phyloP scores from a whole-genome alignment of 2,113 vertebrate species.

The Garra rufa region DNA sequence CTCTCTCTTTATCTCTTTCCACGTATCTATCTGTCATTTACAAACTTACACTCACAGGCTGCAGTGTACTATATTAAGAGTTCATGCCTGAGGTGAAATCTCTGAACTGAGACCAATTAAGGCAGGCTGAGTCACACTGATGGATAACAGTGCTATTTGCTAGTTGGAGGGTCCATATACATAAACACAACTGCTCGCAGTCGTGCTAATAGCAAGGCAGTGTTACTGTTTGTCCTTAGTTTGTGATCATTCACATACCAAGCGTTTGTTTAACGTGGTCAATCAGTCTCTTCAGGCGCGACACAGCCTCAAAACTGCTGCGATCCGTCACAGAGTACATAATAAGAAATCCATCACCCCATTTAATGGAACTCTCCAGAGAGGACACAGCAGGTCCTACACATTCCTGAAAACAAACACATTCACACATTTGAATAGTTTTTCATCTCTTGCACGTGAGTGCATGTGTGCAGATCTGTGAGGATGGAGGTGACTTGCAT shows the following conservation, averaged over 20 bases:
- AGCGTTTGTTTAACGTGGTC: constrained; percentile 75
- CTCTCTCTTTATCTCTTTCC: background rate
- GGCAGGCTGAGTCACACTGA: constrained; percentile 28
- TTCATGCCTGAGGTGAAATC: constrained; percentile 36
- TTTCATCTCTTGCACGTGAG: background rate
- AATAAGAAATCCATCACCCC: constrained; percentile 78
- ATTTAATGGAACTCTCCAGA: constrained; percentile 73
- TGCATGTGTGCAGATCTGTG: background rate
- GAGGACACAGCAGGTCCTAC: constrained; percentile 51
- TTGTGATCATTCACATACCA: constrained; percentile 54
- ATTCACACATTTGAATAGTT: background rate
- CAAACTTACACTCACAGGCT: constrained; percentile 16
- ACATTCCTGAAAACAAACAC: constrained; percentile 60
- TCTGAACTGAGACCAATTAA: constrained; percentile 42
- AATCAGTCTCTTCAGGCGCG: constrained; percentile 73
- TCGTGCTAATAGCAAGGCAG: background rate
- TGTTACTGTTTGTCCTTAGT: background rate
- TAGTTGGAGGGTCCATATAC: constrained; percentile 5
- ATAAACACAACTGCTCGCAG: background rate
- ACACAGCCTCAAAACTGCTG: constrained; percentile 71
- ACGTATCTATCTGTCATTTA: background rate
- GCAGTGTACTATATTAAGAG: constrained; percentile 32
- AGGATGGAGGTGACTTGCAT: background rate
- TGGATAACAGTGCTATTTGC: constrained; percentile 30
- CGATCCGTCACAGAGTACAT: constrained; percentile 77